phyloP scores from a whole-genome alignment of 2,113 vertebrate genomes.

The Tragelaphus strepsiceros region DNA sequence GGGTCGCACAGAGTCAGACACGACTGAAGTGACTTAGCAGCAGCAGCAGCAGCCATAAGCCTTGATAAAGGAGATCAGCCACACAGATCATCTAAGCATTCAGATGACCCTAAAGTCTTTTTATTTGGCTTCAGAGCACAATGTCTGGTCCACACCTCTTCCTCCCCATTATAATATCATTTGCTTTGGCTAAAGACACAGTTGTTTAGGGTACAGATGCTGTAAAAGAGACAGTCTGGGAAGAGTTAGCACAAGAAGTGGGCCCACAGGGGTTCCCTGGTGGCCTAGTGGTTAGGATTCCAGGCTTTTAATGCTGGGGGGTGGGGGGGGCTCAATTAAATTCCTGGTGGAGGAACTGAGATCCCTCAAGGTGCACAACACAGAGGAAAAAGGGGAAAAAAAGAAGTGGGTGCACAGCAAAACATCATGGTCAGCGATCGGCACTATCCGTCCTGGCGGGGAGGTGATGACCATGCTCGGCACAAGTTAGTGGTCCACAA shows the following conservation, averaged over 20 bases:
- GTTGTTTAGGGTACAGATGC: neutral
- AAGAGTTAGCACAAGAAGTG: neutral
- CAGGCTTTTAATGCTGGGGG: neutral
- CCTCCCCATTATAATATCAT: neutral
- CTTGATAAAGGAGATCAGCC: neutral
- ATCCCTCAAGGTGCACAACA: neutral
- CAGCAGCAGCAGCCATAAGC: neutral
- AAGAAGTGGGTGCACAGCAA: neutral
- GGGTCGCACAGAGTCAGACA: too few relatives aligned
- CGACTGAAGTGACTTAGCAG: too few relatives aligned
- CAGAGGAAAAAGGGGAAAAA: neutral
- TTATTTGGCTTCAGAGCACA: neutral
- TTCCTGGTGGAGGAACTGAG: neutral
- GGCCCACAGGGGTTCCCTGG: neutral
- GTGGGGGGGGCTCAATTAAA: neutral
- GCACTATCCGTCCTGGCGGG: neutral
- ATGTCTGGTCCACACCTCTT: neutral
- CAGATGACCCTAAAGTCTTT: neutral
- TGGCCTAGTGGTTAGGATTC: neutral
- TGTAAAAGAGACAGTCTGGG: neutral
- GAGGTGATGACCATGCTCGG: neutral
- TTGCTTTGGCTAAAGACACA: neutral
- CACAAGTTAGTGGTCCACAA: neutral
- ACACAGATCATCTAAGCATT: neutral
- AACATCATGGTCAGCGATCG: neutral